Conservation (phyloP, 2,888 invertebrate species). For the Tetramorium bicarinatum region DNA sequence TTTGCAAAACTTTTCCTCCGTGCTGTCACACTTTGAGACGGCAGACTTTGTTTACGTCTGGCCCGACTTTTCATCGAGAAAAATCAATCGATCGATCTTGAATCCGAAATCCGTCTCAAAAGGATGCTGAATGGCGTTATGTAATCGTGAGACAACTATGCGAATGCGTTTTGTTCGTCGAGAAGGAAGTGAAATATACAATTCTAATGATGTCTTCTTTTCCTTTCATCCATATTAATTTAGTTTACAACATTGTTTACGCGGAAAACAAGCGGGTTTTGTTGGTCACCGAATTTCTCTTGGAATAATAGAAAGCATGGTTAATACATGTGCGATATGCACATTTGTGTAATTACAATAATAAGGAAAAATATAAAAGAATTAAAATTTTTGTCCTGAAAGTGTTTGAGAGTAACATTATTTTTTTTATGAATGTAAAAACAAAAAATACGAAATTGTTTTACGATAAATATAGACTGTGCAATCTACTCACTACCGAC, state of each 20-base stretch:
- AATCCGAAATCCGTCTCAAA: constrained; percentile 55
- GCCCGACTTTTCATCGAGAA: constrained; percentile 56
- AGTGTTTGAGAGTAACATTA: neutral
- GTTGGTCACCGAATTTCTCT: neutral
- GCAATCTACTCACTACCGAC: neutral
- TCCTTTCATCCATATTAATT: constrained; percentile 51
- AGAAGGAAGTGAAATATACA: constrained; percentile 57
- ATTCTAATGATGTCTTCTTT: constrained; percentile 46
- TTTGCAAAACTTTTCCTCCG: neutral
- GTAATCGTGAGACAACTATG: constrained; percentile 57
- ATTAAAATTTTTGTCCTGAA: neutral
- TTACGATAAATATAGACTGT: neutral
- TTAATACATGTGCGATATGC: neutral
- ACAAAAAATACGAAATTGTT: neutral
- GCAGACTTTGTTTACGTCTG: constrained; percentile 58
- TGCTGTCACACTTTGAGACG: neutral
- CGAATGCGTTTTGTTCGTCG: constrained; percentile 44
- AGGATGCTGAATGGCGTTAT: constrained; percentile 67
- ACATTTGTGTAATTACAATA: neutral
- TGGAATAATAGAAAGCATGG: neutral
- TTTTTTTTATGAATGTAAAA: neutral
- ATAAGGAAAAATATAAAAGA: neutral
- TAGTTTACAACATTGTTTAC: constrained; percentile 22
- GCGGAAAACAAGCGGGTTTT: neutral
- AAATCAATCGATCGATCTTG: constrained; percentile 64